Base-by-base conservation (phyloP, 1,140 invertebrate genomes). In the Drosophila sucinea region DNA sequence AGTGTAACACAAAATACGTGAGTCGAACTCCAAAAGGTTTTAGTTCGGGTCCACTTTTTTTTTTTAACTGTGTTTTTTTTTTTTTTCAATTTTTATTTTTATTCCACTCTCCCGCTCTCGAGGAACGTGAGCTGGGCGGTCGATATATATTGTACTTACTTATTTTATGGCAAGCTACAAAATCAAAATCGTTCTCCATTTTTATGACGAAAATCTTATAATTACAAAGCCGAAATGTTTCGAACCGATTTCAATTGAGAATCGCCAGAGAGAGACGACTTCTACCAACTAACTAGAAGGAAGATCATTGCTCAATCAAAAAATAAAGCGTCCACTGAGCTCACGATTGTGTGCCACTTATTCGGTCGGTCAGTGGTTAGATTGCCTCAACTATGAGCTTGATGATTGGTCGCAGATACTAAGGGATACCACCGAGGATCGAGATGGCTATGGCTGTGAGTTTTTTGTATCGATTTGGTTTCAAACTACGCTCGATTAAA, bases 1-100 rank as follows among this genome's bases (percentile, higher is more conserved):
- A 89, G 68, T 89, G 81, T 89, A 89, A 89, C 84, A 89, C 84
- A 89, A 89, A 89, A 89, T 89, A 87, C 84, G 84, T 89, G 84
- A 89, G 62, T 89, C 80, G 84, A 84, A 80, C 83, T 69, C 70
- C 56, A 38, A 33, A 25, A 47, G 44, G 64, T 67, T 56, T 40
- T 54, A 38, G 38, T 40, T 56, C 60, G 60, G 56, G 44, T 27
- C 63, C 66, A 73, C 69, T 54, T 66, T 61, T 58, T 66, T 29
- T 23, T 62, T 60, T 17, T 23, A n/a, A n/a, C 57, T 33, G 25
- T 67, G 40, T 66, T 74, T 62, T 54, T 64, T 77, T 72, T 33
- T 27, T 62, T 78, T 86, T 81, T 86, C 72, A 87, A 82, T 79
- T 87, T 86, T 85, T 65, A 79, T 86, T 87, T 79, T 60, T 66